Percentiles rank a stretch among this genome's conserved stretches.
Evolutionary conservation across 2,888 invertebrate species (phyloP).

Genomic region (Polydrusus cervinus): DNA sequence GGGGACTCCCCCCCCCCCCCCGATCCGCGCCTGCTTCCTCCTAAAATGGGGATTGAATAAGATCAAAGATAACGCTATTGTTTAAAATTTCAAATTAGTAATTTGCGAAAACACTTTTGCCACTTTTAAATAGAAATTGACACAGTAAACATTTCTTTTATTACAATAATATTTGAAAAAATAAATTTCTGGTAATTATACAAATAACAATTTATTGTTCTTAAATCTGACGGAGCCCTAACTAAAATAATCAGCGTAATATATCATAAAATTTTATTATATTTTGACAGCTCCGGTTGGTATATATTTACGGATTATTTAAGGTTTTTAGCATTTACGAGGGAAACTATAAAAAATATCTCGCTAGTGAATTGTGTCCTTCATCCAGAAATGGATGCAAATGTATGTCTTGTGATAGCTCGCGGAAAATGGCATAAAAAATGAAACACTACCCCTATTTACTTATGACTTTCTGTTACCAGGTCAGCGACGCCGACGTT

Average conservation of each 20-base stretch:
- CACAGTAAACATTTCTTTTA: conserved; percentile 1
- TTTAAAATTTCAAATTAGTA: neutral
- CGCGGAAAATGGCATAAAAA: no score
- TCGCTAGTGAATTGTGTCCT: no score
- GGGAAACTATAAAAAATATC: neutral
- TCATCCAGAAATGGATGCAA: no score
- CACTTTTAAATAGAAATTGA: neutral
- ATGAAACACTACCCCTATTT: no score
- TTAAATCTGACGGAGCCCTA: neutral
- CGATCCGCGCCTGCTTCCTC: no score
- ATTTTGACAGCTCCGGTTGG: neutral
- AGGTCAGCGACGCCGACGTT: no score
- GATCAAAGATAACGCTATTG: no score
- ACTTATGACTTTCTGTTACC: no score
- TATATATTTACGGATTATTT: neutral
- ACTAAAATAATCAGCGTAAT: neutral
- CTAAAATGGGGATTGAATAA: no score
- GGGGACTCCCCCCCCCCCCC: no score
- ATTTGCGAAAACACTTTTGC: neutral
- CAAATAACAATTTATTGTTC: conserved; percentile 12
- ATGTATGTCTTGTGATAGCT: no score
- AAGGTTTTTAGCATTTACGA: neutral
- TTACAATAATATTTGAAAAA: neutral
- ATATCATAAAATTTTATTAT: conserved; percentile 9
- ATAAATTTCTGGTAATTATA: neutral